These are phyloP conservation scores for Candidula unifasciata DNA, from an alignment of 2,888 invertebrate species.

Conservation along the genomic window DNA sequence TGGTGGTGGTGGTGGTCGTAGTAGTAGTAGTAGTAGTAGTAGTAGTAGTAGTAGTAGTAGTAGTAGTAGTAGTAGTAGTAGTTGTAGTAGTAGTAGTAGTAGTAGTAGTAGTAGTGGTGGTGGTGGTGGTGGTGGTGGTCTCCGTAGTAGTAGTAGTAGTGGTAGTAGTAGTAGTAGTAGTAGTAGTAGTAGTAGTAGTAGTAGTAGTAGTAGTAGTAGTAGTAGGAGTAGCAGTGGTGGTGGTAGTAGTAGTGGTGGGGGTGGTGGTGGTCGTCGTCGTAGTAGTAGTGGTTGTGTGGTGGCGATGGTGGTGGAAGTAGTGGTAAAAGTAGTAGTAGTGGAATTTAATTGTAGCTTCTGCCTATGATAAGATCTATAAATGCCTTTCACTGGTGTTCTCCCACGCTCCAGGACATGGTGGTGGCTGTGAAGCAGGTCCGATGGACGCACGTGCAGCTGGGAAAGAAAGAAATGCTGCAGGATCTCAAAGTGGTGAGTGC, in stretches of 20 bases:
- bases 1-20: too few relatives aligned
- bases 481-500: constrained; percentile 59
- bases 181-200: constrained; percentile 41
- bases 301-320: too few relatives aligned
- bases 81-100: too few relatives aligned
- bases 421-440: constrained; percentile 48
- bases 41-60: too few relatives aligned
- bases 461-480: constrained; percentile 44
- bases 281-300: too few relatives aligned
- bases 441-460: constrained; percentile 47
- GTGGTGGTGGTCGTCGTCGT: not conserved
- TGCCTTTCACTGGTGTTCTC: not conserved
- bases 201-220: constrained; percentile 39
- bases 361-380: not conserved
- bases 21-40: too few relatives aligned
- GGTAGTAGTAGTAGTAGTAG: constrained; percentile 38
- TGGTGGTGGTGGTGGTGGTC: not conserved
- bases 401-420: constrained; percentile 44
- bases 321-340: too few relatives aligned
- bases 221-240: constrained; percentile 35
- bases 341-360: too few relatives aligned
- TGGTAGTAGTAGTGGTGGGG: constrained; percentile 35
- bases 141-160: constrained; percentile 37
- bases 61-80: too few relatives aligned
- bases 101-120: too few relatives aligned